phyloP scores from a whole-genome alignment of 2,888 invertebrate species.

The Sesia bembeciformis region DNA sequence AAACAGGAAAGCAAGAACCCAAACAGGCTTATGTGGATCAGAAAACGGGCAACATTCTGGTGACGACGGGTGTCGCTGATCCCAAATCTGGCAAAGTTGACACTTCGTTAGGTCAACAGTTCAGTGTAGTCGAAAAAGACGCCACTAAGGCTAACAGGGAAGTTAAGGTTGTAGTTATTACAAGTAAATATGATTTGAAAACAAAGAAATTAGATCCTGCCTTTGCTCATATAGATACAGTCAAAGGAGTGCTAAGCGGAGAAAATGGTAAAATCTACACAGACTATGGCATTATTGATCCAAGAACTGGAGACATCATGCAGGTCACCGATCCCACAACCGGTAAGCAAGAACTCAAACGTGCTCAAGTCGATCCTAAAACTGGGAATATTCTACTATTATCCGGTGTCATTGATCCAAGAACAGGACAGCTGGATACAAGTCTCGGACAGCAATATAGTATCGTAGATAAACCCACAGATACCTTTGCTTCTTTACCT shows the following conservation, averaged over 20 bases:
- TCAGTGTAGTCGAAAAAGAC: slow-evolving; percentile 78
- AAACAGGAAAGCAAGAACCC: slow-evolving; percentile 77
- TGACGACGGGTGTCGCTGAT: slow-evolving; percentile 77
- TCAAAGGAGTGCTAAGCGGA: slow-evolving; percentile 64
- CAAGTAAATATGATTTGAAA: slow-evolving; percentile 76
- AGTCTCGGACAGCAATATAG: slow-evolving; percentile 75
- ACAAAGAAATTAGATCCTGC: slow-evolving; percentile 64
- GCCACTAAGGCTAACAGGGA: slow-evolving; percentile 78
- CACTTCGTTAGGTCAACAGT: slow-evolving; percentile 78
- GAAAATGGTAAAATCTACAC: slow-evolving; percentile 78
- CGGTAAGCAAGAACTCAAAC: slow-evolving; percentile 56
- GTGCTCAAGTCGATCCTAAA: slow-evolving; percentile 62
- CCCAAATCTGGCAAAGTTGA: slow-evolving; percentile 80
- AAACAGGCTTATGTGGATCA: slow-evolving; percentile 81
- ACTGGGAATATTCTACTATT: slow-evolving; percentile 69
- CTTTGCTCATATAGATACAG: slow-evolving; percentile 65
- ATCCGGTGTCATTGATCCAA: slow-evolving; percentile 73
- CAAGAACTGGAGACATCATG: slow-evolving; percentile 73
- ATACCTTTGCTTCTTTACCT: slow-evolving; percentile 45
- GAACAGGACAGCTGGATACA: slow-evolving; percentile 73
- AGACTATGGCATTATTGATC: slow-evolving; percentile 76
- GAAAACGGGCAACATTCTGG: slow-evolving; percentile 79
- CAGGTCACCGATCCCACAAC: slow-evolving; percentile 54
- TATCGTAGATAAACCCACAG: slow-evolving; percentile 74
- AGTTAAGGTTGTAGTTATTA: slow-evolving; percentile 74